phyloP scores from a whole-genome alignment of 1,140 invertebrate species.

The Caerostris extrusa region DNA sequence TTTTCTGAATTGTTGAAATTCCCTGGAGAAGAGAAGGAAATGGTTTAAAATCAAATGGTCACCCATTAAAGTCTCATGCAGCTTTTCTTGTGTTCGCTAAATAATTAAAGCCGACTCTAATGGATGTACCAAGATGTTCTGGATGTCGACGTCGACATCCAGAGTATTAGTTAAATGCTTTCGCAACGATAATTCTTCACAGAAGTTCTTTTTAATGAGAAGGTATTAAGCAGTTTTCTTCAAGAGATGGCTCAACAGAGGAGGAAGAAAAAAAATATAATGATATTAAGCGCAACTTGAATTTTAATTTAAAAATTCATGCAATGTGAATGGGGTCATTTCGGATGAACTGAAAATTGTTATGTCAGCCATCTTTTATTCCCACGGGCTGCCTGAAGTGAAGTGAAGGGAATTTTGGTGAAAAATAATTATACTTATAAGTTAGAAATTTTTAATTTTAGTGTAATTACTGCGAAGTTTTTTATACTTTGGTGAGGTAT shows the following conservation, averaged over 20 bases:
- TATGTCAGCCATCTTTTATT: not conserved
- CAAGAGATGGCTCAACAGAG: too few species aligned
- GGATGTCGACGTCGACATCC: constrained; percentile 42
- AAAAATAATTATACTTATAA: not conserved
- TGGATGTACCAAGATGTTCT: not conserved
- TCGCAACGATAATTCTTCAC: not conserved
- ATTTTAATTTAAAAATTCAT: constrained; percentile 45
- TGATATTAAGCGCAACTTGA: not conserved
- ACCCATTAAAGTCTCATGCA: not conserved
- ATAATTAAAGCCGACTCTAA: constrained; percentile 72
- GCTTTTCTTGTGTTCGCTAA: constrained; percentile 36
- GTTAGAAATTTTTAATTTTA: constrained; percentile 2
- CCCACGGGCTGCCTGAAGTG: not conserved
- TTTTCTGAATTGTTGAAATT: constrained; percentile 72
- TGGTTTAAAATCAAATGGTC: constrained; percentile 73
- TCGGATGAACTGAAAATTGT: constrained; percentile 8
- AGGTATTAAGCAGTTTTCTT: constrained; percentile 6
- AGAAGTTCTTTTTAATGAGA: not conserved
- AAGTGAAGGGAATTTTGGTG: not conserved
- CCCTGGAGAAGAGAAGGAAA: constrained; percentile 35
- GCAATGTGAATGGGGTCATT: not conserved
- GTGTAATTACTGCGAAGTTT: not conserved
- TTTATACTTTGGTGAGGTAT: not conserved
- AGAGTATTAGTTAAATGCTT: constrained; percentile 67
- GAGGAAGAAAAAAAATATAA: not conserved